These are phyloP conservation scores for Andrena hattorfiana DNA, from an alignment of 2,888 invertebrate species.

Conservation along the genomic window DNA sequence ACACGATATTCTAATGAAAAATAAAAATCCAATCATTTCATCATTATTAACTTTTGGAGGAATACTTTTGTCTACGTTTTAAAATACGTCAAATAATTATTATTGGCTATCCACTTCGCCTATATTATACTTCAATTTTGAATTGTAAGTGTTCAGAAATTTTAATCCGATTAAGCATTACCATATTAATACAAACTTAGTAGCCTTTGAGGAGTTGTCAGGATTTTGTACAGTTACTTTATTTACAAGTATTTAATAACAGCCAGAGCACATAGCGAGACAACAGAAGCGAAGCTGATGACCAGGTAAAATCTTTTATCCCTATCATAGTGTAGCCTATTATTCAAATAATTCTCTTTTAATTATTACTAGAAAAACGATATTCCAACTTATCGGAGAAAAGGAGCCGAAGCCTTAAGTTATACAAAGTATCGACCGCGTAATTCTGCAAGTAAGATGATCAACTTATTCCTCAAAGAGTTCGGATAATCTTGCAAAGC, in stretches of 20 bases:
- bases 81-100: too few relatives aligned
- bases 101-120: too few relatives aligned
- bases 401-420: background rate
- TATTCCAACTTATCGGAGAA: background rate
- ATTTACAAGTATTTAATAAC: background rate
- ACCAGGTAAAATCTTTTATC: conserved; percentile 6
- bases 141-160: too few relatives aligned
- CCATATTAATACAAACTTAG: too few relatives aligned
- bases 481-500: conserved; percentile 48
- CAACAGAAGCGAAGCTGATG: background rate
- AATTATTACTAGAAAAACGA: background rate
- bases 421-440: conserved; percentile 18
- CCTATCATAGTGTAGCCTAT: background rate
- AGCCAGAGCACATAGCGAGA: conserved; percentile 17
- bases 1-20: too few relatives aligned
- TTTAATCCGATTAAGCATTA: too few relatives aligned
- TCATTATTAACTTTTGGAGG: too few relatives aligned
- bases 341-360: conserved; percentile 1
- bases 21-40: too few relatives aligned
- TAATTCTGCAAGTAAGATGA: conserved; percentile 30
- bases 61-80: too few relatives aligned
- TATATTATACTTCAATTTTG: too few relatives aligned
- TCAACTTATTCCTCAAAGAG: conserved; percentile 20
- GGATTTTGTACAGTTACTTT: too few relatives aligned
- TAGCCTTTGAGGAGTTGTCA: too few relatives aligned